Conservation (phyloP, 30 jellyfish, hydroid and myxozoan species). For the Nemopilema nomurai region DNA sequence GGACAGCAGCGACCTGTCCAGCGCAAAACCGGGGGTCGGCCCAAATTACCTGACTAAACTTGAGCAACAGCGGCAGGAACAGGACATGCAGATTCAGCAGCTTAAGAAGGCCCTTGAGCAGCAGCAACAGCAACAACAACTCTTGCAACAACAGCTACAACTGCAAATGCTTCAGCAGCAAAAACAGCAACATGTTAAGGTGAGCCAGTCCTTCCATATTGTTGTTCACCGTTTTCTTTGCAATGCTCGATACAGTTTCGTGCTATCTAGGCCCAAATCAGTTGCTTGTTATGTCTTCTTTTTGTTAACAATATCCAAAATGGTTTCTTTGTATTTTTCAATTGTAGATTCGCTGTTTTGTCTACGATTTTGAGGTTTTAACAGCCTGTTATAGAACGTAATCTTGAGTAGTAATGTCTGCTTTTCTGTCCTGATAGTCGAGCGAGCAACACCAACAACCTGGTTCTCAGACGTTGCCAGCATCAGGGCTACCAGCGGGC, state of each 20-base stretch:
- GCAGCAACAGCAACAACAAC: conserved; percentile 85
- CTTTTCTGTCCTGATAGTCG: neutral
- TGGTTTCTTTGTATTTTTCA: too few species aligned
- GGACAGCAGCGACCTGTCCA: conserved; percentile 15
- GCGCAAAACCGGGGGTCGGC: conserved; percentile 17
- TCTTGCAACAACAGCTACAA: conserved; percentile 83
- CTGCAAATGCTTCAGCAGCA: conserved; percentile 67
- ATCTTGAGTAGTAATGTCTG: too few species aligned
- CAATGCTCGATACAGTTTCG: too few species aligned
- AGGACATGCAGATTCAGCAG: conserved; percentile 75
- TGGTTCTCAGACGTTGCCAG: neutral
- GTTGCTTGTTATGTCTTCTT: too few species aligned
- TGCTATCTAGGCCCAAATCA: too few species aligned
- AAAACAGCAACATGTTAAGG: conserved; percentile 58
- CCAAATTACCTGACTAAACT: conserved; percentile 62
- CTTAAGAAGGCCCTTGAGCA: conserved; percentile 84
- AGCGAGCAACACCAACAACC: conserved; percentile 12
- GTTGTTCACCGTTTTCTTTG: neutral
- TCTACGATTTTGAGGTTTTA: too few species aligned
- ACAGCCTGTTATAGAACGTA: too few species aligned
- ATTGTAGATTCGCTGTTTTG: too few species aligned
- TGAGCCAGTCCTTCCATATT: neutral
- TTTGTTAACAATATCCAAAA: too few species aligned
- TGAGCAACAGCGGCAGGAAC: conserved; percentile 89
- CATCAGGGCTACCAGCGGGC: neutral